These are phyloP conservation scores for Unio pictorum DNA, from an alignment of 2,888 invertebrate species.

Conservation along the genomic window DNA sequence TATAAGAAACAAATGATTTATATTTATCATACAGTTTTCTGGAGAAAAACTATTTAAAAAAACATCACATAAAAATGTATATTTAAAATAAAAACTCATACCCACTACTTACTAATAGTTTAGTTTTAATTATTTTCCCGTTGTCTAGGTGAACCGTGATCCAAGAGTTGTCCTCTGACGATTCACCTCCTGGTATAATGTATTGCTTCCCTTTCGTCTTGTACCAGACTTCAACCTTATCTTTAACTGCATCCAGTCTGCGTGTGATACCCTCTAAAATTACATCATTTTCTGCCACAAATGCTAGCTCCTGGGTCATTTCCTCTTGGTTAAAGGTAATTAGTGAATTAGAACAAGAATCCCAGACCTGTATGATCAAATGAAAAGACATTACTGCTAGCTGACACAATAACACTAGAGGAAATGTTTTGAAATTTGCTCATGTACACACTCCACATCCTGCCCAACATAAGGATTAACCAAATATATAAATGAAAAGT, in stretches of 20 bases:
- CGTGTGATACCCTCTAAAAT: slow-evolving; percentile 78
- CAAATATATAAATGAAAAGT: too few relatives aligned
- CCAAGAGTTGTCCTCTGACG: slow-evolving; percentile 46
- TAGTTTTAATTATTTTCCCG: slow-evolving; percentile 70
- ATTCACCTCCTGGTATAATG: slow-evolving; percentile 32
- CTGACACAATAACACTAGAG: too few relatives aligned
- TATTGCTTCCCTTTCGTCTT: slow-evolving; percentile 75
- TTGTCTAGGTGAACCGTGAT: slow-evolving; percentile 68
- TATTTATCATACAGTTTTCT: too few relatives aligned
- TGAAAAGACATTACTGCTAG: too few relatives aligned
- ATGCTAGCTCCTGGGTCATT: slow-evolving; percentile 84
- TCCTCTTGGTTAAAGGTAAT: slow-evolving; percentile 88
- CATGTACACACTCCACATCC: too few relatives aligned
- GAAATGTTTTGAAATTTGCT: too few relatives aligned
- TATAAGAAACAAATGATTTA: too few relatives aligned
- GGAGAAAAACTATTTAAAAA: too few relatives aligned
- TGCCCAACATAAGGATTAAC: too few relatives aligned
- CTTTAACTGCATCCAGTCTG: slow-evolving; percentile 75
- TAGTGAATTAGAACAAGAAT: slow-evolving; percentile 89
- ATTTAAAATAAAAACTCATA: too few relatives aligned
- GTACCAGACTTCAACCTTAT: slow-evolving; percentile 80
- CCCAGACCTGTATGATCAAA: slow-evolving; percentile 84
- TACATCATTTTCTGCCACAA: slow-evolving; percentile 94
- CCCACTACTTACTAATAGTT: slow-evolving; percentile 69
- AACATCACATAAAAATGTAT: too few relatives aligned